These are phyloP conservation scores for Novumbra hubbsi DNA, from an alignment of 2,797 vertebrate genomes.

Conservation along the genomic window DNA sequence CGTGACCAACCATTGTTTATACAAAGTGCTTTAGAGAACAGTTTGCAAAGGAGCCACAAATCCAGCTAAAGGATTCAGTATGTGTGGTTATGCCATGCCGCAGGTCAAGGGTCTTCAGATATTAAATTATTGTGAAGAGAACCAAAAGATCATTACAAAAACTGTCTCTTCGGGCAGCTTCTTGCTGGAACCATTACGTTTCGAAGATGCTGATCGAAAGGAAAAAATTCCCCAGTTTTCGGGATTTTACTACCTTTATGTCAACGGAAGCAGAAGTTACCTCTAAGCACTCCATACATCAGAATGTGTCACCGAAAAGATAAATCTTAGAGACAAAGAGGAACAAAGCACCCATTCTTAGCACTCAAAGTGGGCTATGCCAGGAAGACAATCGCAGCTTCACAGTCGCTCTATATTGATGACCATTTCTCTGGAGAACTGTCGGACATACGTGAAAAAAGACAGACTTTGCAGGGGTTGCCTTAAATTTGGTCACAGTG, in stretches of 20 bases:
- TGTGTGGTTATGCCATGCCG: constrained; percentile 28
- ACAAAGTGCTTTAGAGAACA: constrained; percentile 30
- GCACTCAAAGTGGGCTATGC: constrained; percentile 15
- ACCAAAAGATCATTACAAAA: neutral
- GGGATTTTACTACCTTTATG: constrained; percentile 12
- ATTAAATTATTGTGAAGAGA: constrained; percentile 24
- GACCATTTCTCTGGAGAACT: neutral
- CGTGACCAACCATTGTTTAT: constrained; percentile 18
- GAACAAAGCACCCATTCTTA: neutral
- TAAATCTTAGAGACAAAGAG: neutral
- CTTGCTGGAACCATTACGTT: constrained; percentile 17
- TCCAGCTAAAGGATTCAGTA: constrained; percentile 14
- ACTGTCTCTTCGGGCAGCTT: constrained; percentile 15
- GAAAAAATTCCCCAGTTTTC: constrained; percentile 11
- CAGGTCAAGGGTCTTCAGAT: constrained; percentile 22
- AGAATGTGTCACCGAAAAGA: neutral
- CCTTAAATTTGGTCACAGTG: no score
- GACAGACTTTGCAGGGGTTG: no score
- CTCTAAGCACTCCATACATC: constrained; percentile 6
- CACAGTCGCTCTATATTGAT: no score
- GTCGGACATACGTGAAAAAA: no score
- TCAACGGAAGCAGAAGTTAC: constrained; percentile 16
- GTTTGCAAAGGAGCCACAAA: constrained; percentile 31
- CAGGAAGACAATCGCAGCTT: constrained; percentile 10
- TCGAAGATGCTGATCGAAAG: constrained; percentile 1